These are phyloP conservation scores for Apotomis turbidana DNA, from an alignment of 2,888 invertebrate species.

Conservation along the genomic window DNA sequence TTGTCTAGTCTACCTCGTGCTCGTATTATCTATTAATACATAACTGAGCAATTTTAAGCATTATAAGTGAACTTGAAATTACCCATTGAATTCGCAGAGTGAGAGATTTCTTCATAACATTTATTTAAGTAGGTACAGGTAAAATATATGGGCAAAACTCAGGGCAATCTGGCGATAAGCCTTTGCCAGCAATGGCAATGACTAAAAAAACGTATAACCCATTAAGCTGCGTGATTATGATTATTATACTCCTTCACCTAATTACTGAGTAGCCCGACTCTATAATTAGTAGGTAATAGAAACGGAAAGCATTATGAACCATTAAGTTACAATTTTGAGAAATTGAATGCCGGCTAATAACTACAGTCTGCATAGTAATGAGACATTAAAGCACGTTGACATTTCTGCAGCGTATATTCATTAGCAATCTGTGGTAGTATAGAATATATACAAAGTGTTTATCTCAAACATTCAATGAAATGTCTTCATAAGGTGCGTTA, in stretches of 20 bases:
- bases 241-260: background rate
- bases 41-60: too few species aligned
- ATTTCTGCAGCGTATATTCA: constrained; percentile 4
- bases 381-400: constrained; percentile 52
- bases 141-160: too few species aligned
- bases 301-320: constrained; percentile 54
- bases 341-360: constrained; percentile 74
- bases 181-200: background rate
- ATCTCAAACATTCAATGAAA: too few species aligned
- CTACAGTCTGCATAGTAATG: constrained; percentile 63
- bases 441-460: too few species aligned
- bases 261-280: constrained; percentile 34
- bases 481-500: too few species aligned
- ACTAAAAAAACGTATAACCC: background rate
- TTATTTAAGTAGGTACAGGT: too few species aligned
- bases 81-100: too few species aligned
- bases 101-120: too few species aligned
- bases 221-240: background rate
- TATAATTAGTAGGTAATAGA: constrained; percentile 60
- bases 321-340: constrained; percentile 69
- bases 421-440: background rate
- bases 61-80: too few species aligned
- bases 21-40: too few species aligned
- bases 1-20: too few species aligned
- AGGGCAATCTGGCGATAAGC: too few species aligned